These are phyloP conservation scores for Bombus affinis DNA, from an alignment of 1,140 invertebrate species.

Conservation along the genomic window DNA sequence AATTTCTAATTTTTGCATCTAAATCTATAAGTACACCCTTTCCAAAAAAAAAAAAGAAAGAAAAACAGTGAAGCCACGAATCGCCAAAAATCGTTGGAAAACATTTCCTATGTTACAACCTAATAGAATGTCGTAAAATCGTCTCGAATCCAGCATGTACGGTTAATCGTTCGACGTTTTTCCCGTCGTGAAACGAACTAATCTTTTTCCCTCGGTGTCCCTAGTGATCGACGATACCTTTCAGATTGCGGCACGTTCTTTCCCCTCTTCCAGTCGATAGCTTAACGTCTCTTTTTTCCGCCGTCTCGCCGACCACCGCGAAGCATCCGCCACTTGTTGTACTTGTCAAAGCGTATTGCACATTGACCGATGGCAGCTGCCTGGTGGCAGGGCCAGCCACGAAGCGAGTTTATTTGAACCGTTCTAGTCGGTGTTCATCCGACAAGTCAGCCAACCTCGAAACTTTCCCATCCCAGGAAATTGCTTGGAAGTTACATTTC, in stretches of 20 bases:
- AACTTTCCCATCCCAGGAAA: slow-evolving; percentile 50
- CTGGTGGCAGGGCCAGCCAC: neutral
- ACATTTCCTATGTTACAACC: too few relatives aligned
- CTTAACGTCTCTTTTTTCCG: slow-evolving; percentile 38
- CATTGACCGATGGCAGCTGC: slow-evolving; percentile 41
- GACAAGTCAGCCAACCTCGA: neutral
- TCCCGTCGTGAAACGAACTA: slow-evolving; percentile 16
- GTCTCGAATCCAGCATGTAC: neutral
- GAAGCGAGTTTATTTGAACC: slow-evolving; percentile 59
- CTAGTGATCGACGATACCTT: slow-evolving; percentile 34
- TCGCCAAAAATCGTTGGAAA: neutral
- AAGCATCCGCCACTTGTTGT: slow-evolving; percentile 64
- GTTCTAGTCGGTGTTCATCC: slow-evolving; percentile 14
- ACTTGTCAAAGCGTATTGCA: slow-evolving; percentile 59
- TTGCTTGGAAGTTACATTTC: slow-evolving; percentile 57
- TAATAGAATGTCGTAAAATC: slow-evolving; percentile 3
- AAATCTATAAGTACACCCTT: too few relatives aligned
- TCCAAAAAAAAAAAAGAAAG: too few relatives aligned
- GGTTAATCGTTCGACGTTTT: slow-evolving; percentile 27
- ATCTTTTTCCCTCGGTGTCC: slow-evolving; percentile 4
- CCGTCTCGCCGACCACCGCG: slow-evolving; percentile 55
- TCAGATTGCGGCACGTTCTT: slow-evolving; percentile 44
- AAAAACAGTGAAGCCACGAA: neutral
- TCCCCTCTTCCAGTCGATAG: slow-evolving; percentile 14
- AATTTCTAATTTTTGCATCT: too few relatives aligned